Percentiles rank a stretch among this genome's conserved stretches.
Evolutionary conservation across 2,888 invertebrate species (phyloP).

Genomic region (Stictocephala bisonia): DNA sequence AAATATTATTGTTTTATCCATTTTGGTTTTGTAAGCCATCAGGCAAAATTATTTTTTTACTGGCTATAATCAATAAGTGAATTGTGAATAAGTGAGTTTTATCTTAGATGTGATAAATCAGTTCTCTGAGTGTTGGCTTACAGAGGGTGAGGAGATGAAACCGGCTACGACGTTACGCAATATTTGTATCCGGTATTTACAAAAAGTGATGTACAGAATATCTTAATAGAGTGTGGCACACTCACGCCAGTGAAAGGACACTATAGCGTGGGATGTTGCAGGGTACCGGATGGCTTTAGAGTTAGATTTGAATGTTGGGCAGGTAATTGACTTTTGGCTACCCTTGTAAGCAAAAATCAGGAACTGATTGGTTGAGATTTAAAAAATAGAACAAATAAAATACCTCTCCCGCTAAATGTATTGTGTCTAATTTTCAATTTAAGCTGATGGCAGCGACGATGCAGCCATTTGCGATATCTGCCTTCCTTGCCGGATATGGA

Average conservation of each 20-base stretch:
- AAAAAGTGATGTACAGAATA: neutral
- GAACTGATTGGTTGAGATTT: slow-evolving; percentile 49
- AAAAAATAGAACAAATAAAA: slow-evolving; percentile 41
- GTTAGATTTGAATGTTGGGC: neutral
- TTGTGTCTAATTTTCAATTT: slow-evolving; percentile 50
- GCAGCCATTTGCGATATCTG: slow-evolving; percentile 31
- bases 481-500: slow-evolving; percentile 58
- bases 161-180: neutral
- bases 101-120: slow-evolving; percentile 25
- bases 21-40: neutral
- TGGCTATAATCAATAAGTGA: neutral
- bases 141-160: slow-evolving; percentile 13
- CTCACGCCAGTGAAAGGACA: slow-evolving; percentile 20
- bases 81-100: neutral
- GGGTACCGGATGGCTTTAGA: neutral
- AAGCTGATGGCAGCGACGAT: slow-evolving; percentile 16
- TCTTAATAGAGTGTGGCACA: neutral
- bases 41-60: neutral
- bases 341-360: slow-evolving; percentile 49
- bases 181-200: neutral
- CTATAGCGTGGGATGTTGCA: slow-evolving; percentile 16
- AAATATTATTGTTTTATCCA: neutral
- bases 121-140: slow-evolving; percentile 48
- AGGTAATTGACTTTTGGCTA: neutral
- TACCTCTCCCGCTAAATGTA: slow-evolving; percentile 54